Percentiles rank a stretch among this genome's conserved stretches.
Evolutionary conservation across 2,113 vertebrate species (phyloP).

Genomic region (Passer domesticus): DNA sequence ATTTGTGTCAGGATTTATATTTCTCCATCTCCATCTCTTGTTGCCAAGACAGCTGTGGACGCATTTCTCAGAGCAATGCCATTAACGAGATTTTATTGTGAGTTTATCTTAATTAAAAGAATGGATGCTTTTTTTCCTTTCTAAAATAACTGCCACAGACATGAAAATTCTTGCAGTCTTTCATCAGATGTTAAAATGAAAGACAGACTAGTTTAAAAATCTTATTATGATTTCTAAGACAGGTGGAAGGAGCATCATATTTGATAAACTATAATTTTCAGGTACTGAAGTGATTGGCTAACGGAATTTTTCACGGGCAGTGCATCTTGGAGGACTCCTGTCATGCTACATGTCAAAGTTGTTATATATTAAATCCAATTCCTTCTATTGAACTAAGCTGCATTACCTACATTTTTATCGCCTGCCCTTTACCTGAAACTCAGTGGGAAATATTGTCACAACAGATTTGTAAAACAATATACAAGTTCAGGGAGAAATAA

Average conservation of each 20-base stretch:
- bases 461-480: neutral
- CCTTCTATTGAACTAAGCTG: neutral
- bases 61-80: neutral
- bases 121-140: neutral
- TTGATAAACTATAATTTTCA: neutral
- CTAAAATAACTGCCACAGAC: neutral
- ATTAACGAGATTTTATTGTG: neutral
- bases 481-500: neutral
- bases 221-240: neutral
- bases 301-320: neutral
- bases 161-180: neutral
- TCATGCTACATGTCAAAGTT: neutral
- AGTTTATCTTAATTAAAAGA: slow-evolving; percentile 1
- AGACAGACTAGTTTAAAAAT: neutral
- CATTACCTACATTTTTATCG: neutral
- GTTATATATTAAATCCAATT: neutral
- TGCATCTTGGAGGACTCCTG: neutral
- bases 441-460: neutral
- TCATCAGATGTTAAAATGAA: neutral
- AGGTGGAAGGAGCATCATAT: neutral
- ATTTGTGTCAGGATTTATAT: neutral
- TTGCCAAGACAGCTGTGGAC: neutral
- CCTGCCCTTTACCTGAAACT: neutral
- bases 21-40: neutral
- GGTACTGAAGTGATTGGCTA: neutral